These are phyloP conservation scores for Oxyura jamaicensis DNA, from an alignment of 2,113 vertebrate species.

Conservation along the genomic window DNA sequence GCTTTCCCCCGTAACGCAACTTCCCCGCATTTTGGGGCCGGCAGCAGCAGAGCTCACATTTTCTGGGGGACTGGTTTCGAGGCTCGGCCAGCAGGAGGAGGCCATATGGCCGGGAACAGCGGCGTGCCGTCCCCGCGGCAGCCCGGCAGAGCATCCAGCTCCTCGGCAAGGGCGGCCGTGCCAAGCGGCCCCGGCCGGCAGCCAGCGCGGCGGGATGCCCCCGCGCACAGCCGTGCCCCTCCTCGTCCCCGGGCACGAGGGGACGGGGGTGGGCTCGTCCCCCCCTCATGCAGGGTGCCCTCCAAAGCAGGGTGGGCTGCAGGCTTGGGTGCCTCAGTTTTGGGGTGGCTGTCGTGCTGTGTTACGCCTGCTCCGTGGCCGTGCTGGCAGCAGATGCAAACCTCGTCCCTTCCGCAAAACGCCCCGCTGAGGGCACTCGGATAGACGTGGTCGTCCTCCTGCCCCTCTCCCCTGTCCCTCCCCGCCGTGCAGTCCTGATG, in stretches of 20 bases:
- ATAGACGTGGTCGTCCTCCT: background rate
- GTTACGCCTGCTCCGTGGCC: background rate
- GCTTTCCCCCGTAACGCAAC: too few species aligned
- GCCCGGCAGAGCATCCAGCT: slow-evolving; percentile 33
- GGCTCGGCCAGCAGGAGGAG: background rate
- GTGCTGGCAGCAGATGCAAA: background rate
- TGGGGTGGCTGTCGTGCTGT: background rate
- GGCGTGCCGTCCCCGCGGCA: background rate
- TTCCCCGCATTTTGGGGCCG: too few species aligned
- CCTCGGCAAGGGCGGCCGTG: background rate
- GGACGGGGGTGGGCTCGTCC: fast-evolving
- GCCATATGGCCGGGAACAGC: slow-evolving; percentile 56
- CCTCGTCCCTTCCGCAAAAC: background rate
- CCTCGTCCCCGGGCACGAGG: background rate
- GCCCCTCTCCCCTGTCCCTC: background rate
- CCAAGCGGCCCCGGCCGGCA: background rate
- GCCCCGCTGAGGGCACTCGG: background rate
- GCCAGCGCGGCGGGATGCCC: background rate
- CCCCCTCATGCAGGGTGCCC: too few species aligned
- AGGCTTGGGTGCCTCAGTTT: background rate
- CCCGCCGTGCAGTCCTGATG: background rate
- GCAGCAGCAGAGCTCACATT: too few species aligned
- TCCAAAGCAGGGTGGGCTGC: too few species aligned
- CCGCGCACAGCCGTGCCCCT: background rate
- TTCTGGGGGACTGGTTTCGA: background rate